Percentiles rank a stretch among this genome's conserved stretches.
These are phyloP conservation scores for Thinocorus orbignyianus DNA, from an alignment of 2,113 vertebrate genomes.

Conservation along the genomic window DNA sequence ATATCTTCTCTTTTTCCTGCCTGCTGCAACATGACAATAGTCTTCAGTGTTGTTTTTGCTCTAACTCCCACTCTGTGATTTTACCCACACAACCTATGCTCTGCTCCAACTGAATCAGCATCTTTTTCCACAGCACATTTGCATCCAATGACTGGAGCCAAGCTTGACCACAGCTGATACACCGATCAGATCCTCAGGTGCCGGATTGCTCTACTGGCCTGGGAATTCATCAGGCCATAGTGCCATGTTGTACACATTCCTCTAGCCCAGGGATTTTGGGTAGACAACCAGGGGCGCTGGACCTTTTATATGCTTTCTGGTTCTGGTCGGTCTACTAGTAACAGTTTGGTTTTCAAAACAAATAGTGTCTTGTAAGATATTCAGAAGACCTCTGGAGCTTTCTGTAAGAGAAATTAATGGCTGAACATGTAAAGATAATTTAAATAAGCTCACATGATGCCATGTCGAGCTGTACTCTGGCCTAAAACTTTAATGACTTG, in stretches of 20 bases:
- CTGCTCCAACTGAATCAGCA: background rate
- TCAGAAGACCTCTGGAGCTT: background rate
- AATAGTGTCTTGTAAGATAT: background rate
- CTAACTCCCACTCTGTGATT: background rate
- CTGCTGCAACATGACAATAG: background rate
- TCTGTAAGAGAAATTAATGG: background rate
- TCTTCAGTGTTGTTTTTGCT: background rate
- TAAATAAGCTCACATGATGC: background rate
- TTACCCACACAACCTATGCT: background rate
- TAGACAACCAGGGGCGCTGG: background rate
- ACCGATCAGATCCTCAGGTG: fast-evolving
- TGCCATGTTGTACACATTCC: background rate
- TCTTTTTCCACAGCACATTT: background rate
- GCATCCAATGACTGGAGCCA: background rate
- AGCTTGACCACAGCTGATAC: background rate
- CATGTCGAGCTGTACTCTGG: background rate
- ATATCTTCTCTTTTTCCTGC: background rate
- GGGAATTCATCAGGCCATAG: background rate
- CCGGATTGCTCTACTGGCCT: background rate
- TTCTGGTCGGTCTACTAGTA: background rate
- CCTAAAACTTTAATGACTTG: background rate
- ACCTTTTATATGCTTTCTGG: background rate
- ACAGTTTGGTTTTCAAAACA: background rate
- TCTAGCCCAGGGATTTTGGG: background rate
- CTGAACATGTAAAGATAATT: background rate